A percentile compares a stretch with the other conserved stretches of the same genome.
phyloP scores from a whole-genome alignment of 2,797 vertebrate genomes.

The Salmo trutta region DNA sequence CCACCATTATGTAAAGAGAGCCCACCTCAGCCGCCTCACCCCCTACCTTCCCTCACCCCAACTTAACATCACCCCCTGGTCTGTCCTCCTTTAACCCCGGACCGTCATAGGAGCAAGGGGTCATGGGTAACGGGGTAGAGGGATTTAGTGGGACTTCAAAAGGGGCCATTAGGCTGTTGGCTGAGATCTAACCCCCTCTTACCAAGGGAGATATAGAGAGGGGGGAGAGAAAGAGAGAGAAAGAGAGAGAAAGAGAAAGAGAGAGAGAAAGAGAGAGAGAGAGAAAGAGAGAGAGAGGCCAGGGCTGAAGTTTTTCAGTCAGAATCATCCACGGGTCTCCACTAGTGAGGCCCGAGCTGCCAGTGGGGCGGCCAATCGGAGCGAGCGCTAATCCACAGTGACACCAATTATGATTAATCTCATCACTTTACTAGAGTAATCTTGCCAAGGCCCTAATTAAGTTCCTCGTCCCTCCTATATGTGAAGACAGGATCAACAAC shows the following conservation, averaged over 20 bases:
- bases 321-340: slow-evolving; percentile 92
- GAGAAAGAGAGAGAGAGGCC: slow-evolving; percentile 23
- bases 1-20: slow-evolving; percentile 44
- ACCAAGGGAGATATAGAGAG: slow-evolving; percentile 35
- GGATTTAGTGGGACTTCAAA: slow-evolving; percentile 76
- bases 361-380: slow-evolving; percentile 88
- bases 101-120: slow-evolving; percentile 69
- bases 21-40: slow-evolving; percentile 40
- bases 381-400: slow-evolving; percentile 94
- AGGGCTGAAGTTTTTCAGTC: slow-evolving; percentile 70
- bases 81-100: slow-evolving; percentile 69
- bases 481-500: slow-evolving; percentile 91
- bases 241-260: slow-evolving; percentile 28
- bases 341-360: slow-evolving; percentile 90
- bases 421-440: slow-evolving; percentile 95
- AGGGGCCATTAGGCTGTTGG: slow-evolving; percentile 78
- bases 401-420: slow-evolving; percentile 99
- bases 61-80: slow-evolving; percentile 57
- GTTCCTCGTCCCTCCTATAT: slow-evolving; percentile 92
- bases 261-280: slow-evolving; percentile 5
- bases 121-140: slow-evolving; percentile 70
- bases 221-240: slow-evolving; percentile 8
- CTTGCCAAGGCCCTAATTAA: slow-evolving; percentile 99
- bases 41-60: slow-evolving; percentile 82
- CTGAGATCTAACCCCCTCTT: slow-evolving; percentile 69